Percentiles rank a stretch among this genome's conserved stretches.
These are phyloP conservation scores for Gryllus longicercus DNA, from an alignment of 2,888 invertebrate genomes.

Conservation along the genomic window DNA sequence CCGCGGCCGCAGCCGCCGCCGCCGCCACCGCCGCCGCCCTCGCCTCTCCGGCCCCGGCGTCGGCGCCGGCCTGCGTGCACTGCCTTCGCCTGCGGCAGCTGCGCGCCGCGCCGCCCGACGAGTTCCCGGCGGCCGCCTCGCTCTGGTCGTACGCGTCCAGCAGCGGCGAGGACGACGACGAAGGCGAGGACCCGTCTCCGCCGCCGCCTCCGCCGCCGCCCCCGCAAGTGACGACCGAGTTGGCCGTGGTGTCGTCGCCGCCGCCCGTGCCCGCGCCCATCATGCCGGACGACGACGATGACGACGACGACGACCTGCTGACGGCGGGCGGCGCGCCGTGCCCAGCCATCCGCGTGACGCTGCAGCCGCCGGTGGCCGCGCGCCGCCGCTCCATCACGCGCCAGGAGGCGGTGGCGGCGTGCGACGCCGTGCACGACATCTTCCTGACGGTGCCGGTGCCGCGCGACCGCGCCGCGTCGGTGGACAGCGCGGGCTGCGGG, in stretches of 20 bases:
- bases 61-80: constrained; percentile 62
- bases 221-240: constrained; percentile 52
- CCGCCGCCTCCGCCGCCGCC: constrained; percentile 57
- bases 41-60: constrained; percentile 54
- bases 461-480: constrained; percentile 81
- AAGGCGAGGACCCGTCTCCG: constrained; percentile 54
- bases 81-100: constrained; percentile 47
- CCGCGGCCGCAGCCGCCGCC: constrained; percentile 40
- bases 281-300: constrained; percentile 48
- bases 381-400: constrained; percentile 71
- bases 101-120: constrained; percentile 6
- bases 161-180: constrained; percentile 39
- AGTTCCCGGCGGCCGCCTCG: constrained; percentile 53
- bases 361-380: constrained; percentile 44
- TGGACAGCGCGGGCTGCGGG: constrained; percentile 74
- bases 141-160: constrained; percentile 48
- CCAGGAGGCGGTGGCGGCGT: constrained; percentile 76
- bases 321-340: constrained; percentile 43
- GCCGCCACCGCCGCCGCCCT: constrained; percentile 49
- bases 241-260: constrained; percentile 57
- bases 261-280: constrained; percentile 53
- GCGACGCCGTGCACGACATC: constrained; percentile 61
- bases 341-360: constrained; percentile 50
- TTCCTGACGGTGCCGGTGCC: constrained; percentile 79
- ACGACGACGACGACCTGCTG: constrained; percentile 24